A percentile compares a stretch with the other conserved stretches of the same genome.
These are phyloP conservation scores for Argyrosomus regius DNA, from an alignment of 2,797 vertebrate genomes.

Conservation along the genomic window DNA sequence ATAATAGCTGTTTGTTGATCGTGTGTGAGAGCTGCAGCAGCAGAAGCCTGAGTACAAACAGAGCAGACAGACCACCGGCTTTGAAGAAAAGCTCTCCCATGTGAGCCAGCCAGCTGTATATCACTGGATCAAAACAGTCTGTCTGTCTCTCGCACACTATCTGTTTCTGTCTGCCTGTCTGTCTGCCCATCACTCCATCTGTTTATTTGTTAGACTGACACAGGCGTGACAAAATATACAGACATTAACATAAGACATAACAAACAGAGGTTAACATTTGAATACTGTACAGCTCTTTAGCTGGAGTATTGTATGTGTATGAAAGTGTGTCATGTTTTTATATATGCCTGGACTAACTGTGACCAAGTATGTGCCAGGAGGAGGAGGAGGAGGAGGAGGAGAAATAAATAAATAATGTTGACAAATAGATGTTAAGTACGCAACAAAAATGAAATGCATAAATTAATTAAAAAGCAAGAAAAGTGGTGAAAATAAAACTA, in stretches of 20 bases:
- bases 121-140: constrained; percentile 47
- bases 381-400: background rate
- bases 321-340: background rate
- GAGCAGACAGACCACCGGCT: constrained; percentile 51
- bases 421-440: too few species aligned
- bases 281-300: background rate
- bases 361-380: background rate
- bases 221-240: background rate
- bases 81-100: constrained; percentile 64
- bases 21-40: constrained; percentile 29
- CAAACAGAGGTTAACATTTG: background rate
- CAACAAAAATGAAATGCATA: too few species aligned
- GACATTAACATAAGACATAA: background rate
- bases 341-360: background rate
- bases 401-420: too few species aligned
- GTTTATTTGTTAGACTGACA: constrained; percentile 19
- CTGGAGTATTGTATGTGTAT: background rate
- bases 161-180: constrained; percentile 26
- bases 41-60: constrained; percentile 40
- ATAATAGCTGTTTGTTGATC: constrained; percentile 51
- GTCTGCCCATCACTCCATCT: constrained; percentile 35
- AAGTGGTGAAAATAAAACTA: too few species aligned
- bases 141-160: constrained; percentile 30
- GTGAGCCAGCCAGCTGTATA: constrained; percentile 52
- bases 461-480: too few species aligned